Evolutionary conservation across 2,888 invertebrate species (phyloP).

Genomic region (Conchocele bisecta): DNA sequence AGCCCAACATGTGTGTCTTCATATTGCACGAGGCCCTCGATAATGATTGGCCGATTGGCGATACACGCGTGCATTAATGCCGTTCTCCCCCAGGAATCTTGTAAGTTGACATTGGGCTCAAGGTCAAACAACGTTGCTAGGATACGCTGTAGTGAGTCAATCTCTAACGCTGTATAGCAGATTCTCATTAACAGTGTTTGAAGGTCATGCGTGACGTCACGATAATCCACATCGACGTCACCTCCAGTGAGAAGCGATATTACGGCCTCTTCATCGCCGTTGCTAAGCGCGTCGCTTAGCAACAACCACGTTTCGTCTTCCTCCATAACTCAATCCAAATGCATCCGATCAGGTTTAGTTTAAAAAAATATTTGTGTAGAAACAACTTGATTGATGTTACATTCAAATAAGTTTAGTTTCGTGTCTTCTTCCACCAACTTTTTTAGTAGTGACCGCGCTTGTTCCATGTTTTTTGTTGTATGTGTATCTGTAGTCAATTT

Average conservation of each 20-base stretch:
- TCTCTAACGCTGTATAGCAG: conserved; percentile 64
- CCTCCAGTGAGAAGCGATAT: conserved; percentile 49
- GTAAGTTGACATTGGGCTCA: conserved; percentile 64
- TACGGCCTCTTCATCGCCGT: conserved; percentile 47
- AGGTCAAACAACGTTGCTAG: conserved; percentile 57
- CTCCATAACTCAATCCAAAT: too few species aligned
- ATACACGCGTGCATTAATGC: conserved; percentile 75
- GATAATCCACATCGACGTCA: conserved; percentile 65
- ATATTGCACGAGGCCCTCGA: conserved; percentile 62
- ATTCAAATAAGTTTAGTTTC: too few species aligned
- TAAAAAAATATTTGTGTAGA: too few species aligned
- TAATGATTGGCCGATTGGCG: conserved; percentile 55
- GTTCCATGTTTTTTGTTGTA: too few species aligned
- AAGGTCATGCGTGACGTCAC: conserved; percentile 70
- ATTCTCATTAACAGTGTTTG: conserved; percentile 72
- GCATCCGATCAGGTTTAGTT: too few species aligned
- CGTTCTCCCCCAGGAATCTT: conserved; percentile 70
- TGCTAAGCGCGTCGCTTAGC: too few species aligned
- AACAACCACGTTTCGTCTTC: too few species aligned
- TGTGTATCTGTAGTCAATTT: too few species aligned
- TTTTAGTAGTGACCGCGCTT: too few species aligned
- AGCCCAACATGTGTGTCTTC: conserved; percentile 60
- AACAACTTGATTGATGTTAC: too few species aligned
- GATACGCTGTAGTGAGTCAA: conserved; percentile 41
- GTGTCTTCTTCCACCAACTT: too few species aligned